Base-by-base conservation (phyloP, 2,797 vertebrate species). In the Aphelocoma californica region DNA sequence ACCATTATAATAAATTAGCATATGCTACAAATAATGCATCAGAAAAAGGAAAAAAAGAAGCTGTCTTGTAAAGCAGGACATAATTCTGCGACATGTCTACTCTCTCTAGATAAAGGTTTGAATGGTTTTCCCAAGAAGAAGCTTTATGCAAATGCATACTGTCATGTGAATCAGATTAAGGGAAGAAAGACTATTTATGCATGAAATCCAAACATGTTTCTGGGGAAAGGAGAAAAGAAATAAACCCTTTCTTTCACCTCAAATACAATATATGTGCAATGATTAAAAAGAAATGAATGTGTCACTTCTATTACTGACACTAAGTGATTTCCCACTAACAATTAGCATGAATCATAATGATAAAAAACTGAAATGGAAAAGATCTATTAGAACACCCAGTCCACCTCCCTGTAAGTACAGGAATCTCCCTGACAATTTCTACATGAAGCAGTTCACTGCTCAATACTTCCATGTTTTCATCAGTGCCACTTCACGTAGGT, bases 161-260 rank as follows among this genome's bases (percentile, higher is more conserved):
- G 95, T 94, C 96, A 95, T 96, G 65, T 95, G 97, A 95, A 96
- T 93, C 88, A 92, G 94, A 96, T 95, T 96, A 96, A 87, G 57
- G 44, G 70, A 95, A 95, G 79, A 95, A 94, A 91, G 79, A 60
- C 70, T 95, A 95, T 97, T 96, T 96, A 96, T 96, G 91, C 92
- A 95, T 96, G 81, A 97, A 97, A 97, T 97, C 85, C 87, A 97
- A 97, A 97, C 89, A 95, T 90, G 67, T 75, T 96, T 92, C 86
- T 96, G 69, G 18, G 81, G 72, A 91, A 95, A 81, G 75, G 26
- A 94, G 50, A 94, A 77, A 87, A 93, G 65, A 96, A 96, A 92
- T 83, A 95, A 95, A 95, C 81, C 38, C 47, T 93, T 95, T 92
- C 81, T 95, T 94, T 93, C 81, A 86, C 79, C 81, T 93, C 81